Conservation (phyloP, 2,113 vertebrate genomes). For the Ploceus nigricollis region DNA sequence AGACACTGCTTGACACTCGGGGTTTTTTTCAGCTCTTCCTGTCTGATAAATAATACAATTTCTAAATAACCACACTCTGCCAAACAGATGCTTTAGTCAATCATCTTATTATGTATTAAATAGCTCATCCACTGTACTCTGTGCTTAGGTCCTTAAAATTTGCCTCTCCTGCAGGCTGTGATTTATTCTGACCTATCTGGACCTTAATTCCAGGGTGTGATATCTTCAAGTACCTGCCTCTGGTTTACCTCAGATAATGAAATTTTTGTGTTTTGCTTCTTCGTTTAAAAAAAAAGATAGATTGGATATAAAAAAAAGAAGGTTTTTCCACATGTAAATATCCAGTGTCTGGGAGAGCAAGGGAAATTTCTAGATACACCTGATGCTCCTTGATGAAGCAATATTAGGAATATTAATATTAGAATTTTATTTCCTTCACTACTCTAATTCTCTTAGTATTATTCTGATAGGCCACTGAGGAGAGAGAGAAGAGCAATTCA, state of each 20-base stretch:
- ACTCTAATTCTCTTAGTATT: neutral
- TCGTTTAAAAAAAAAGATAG: neutral
- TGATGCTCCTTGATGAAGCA: neutral
- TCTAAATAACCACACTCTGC: neutral
- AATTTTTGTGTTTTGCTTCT: neutral
- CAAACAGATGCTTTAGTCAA: constrained; percentile 31
- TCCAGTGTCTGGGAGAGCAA: neutral
- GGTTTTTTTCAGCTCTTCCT: neutral
- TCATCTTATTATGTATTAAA: constrained; percentile 33
- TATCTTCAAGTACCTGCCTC: neutral
- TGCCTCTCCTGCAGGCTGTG: neutral
- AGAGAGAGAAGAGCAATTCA: neutral
- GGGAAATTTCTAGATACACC: neutral
- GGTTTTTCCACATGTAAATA: neutral
- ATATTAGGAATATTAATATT: neutral
- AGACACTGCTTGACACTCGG: accelerated
- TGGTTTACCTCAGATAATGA: neutral
- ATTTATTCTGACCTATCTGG: neutral
- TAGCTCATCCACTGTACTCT: neutral
- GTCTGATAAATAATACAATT: neutral
- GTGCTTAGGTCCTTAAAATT: neutral
- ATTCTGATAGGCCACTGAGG: neutral
- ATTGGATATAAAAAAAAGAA: neutral
- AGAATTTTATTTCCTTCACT: neutral
- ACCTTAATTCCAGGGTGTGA: neutral